Evolutionary conservation across 2,113 vertebrate species (phyloP).

Genomic region (Engraulis encrasicolus): DNA sequence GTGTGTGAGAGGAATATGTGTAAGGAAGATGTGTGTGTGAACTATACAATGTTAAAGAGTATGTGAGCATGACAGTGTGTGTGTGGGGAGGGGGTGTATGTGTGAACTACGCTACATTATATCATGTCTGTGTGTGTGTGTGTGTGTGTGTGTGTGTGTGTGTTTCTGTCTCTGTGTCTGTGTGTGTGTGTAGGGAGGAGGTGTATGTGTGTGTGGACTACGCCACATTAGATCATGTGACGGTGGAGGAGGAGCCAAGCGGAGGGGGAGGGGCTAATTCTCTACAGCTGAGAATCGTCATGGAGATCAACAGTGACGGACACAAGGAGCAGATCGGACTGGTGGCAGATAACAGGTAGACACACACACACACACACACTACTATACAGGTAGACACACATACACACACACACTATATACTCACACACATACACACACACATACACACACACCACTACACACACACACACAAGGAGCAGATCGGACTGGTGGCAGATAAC

Average conservation of each 20-base stretch:
- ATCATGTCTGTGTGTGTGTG: too few relatives aligned
- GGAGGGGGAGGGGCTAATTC: constrained; percentile 56
- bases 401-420: background rate
- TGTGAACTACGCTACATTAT: too few relatives aligned
- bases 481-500: too few relatives aligned
- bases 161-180: constrained; percentile 60
- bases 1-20: constrained; percentile 81
- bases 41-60: too few relatives aligned
- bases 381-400: background rate
- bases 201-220: constrained; percentile 79
- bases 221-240: constrained; percentile 81
- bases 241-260: constrained; percentile 69
- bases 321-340: constrained; percentile 78
- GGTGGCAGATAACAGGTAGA: constrained; percentile 83
- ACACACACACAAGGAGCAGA: too few relatives aligned
- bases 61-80: too few relatives aligned
- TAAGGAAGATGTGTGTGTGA: constrained; percentile 63
- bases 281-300: constrained; percentile 77
- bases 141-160: too few relatives aligned
- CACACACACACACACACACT: constrained; percentile 14
- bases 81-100: too few relatives aligned
- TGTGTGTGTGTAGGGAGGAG: constrained; percentile 83
- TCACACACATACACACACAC: too few relatives aligned
- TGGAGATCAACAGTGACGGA: constrained; percentile 87
- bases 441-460: too few relatives aligned